Evolutionary conservation across 2,888 invertebrate genomes (phyloP), one percentile per base, ranked within the genome.

Genomic region (Troglohyphantes excavatus): DNA sequence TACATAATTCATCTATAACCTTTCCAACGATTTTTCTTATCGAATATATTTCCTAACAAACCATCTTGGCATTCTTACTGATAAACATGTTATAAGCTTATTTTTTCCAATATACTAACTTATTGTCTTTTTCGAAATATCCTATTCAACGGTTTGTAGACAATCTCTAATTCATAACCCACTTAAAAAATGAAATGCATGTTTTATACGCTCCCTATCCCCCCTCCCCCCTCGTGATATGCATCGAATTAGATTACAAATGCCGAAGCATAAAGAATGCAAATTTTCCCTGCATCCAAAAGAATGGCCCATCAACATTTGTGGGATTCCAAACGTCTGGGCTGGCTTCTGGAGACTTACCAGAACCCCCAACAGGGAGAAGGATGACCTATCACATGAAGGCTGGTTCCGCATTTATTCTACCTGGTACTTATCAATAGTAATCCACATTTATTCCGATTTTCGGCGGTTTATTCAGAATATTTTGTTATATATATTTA

Each of bases 271-370:
- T 9, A 29, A 67, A 53, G 72, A 46, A 73, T 73, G 72, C 46
- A 53, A 73, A 73, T 53, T 73, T 73, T 76, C 33, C 61, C 76
- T 21, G 7, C 21, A 11, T 59, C 75, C 27, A 26, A 53, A 26
- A 53, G 59, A 75, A 75, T 59, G 61, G 21, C 17, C 27, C 78
- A 78, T 78, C 65, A 78, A 78, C 78, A 78, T 78, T 76, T 26
- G 33, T 63, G 39, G 21, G 63, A 76, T 76, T 78, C 78, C 78
- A 29, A 17, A 26, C 39, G 21, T 33, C 70, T 39, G n/a, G 39
- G n/a, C 21, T 19, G n/a, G 11, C 7, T 9, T 21, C 23, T 6
- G 7, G 63, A 63, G 21, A 27, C 26, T 26, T 17, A 65, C 65
- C 23, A 53, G 53, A 53, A 53, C 53, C 23, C 21, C 29, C 23